Evolutionary conservation across 2,888 invertebrate species (phyloP), one percentile per base, ranked within the genome.

Genomic region (Argyra leucocephala): DNA sequence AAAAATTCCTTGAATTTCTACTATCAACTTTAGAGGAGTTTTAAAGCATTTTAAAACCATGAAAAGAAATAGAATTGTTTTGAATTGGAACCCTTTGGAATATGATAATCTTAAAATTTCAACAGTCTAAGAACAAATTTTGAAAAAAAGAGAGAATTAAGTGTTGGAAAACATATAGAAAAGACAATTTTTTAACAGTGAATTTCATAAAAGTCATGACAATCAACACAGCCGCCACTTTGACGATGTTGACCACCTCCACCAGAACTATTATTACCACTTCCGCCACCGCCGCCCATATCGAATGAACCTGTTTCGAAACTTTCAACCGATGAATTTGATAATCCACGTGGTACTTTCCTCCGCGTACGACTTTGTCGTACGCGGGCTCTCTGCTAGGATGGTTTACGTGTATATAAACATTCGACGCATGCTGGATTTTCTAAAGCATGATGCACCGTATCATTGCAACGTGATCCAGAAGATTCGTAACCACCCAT

Each of bases 391-490:
- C 82, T 86, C 81, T 86, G 85, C 84, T 86, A 85, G 83, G 85
- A 85, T 71, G 82, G 81, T 78, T 84, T 82, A 70, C 81, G 83
- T 66, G 87, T 86, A 60, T 88, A 83, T 77, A 88, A 84, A 74
- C 88, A 89, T 74, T 88, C 88, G 71, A 88, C 87, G 79, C 88
- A 89, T 26, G 88, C 87, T 62, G 87, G 86, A 66, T 86, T 85
- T 69, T 88, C 88, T 65, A 88, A 84, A 18, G 83, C 81, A 72
- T 81, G 81, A 61, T 31, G 21, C n/a, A 61, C 21, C 1, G 61
- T 66, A 66, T 26, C 64, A 66, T 37, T 69, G 66, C 24, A 66
- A 66, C 1, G 67, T 2, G 83, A 83, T 69, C 83, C 82, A 1
- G 83, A 80, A 0, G 83, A 83, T 57, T 85, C 84, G 63, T 84